Conservation (phyloP, 2,888 invertebrate species). For the Drosophila lacicola region DNA sequence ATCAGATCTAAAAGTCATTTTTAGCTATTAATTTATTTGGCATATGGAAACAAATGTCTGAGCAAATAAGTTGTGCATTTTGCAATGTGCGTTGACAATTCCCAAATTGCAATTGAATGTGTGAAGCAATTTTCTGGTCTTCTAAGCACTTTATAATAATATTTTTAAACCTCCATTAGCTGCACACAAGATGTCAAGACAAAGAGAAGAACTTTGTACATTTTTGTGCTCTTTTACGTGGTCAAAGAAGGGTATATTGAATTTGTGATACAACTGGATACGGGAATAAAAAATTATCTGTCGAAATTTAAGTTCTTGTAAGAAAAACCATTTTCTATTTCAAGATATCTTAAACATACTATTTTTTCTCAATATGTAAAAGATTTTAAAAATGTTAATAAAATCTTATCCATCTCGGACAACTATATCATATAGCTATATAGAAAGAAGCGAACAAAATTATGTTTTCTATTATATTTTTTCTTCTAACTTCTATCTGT, state of each 20-base stretch:
- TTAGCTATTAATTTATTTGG: background rate
- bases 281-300: too few species aligned
- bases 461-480: too few species aligned
- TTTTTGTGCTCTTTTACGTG: background rate
- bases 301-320: too few species aligned
- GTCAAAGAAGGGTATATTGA: background rate
- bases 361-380: too few species aligned
- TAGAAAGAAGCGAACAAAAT: too few species aligned
- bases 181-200: slow-evolving; percentile 15
- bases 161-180: slow-evolving; percentile 27
- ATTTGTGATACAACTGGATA: too few species aligned
- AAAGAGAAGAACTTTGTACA: background rate
- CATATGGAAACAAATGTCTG: background rate
- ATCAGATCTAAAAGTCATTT: background rate
- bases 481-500: too few species aligned
- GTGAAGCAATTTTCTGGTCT: slow-evolving; percentile 21
- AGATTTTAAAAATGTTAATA: too few species aligned
- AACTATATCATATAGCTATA: too few species aligned
- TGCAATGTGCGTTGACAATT: slow-evolving; percentile 3
- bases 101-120: slow-evolving; percentile 8
- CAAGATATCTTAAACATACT: too few species aligned
- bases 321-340: too few species aligned
- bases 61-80: slow-evolving; percentile 1
- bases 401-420: too few species aligned
- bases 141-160: slow-evolving; percentile 24